Evolutionary conservation across 1,140 invertebrate species (phyloP), one percentile per base, ranked within the genome.

Genomic region (Archegozetes longisetosus): DNA sequence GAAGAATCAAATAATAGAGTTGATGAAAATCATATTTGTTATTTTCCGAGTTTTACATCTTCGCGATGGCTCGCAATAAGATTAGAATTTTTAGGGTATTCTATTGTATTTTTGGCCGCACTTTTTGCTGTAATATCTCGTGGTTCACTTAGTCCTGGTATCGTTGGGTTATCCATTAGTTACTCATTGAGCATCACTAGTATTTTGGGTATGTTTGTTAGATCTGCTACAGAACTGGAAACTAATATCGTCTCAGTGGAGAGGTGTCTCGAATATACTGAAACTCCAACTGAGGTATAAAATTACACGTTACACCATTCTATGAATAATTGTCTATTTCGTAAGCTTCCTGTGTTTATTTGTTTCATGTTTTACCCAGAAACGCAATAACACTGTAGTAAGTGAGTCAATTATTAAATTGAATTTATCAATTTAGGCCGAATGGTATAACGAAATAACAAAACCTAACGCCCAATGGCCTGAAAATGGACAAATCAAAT

Each of bases 131-230:
- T 95, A 2, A 68, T 89, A 27, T 79, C 75, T 47, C 79, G 82
- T 56, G 79, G 85, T 58, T 78, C 70, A 58, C 72, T 82, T 66
- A 81, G 76, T 68, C 74, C 88, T 24, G 88, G 87, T 46, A 70
- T 88, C 51, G 88, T 91, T 51, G 90, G 90, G 48, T 74, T 94
- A 25, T 90, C 88, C 1, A 78, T 94, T 65, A 90, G 84, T 66
- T 93, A 92, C 71, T 84, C 89, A 27, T 72, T 93, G 54, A 85
- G 86, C 77, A 83, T 86, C 62, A 68, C 80, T 22, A 70, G 73
- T 62, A 75, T 73, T 13, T 65, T 82, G 46, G 80, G 77, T 67
- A 79, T 76, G 77, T 67, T 80, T 61, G 78, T 82, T 13, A 68
- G 78, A 59, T 77, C 78, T 72, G 76, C 75, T 1, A 74, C 75